A percentile compares a stretch with the other conserved stretches of the same genome.
These are phyloP conservation scores for Crossaster papposus DNA, from an alignment of 53 echinoderm and acorn worm species.

Conservation along the genomic window DNA sequence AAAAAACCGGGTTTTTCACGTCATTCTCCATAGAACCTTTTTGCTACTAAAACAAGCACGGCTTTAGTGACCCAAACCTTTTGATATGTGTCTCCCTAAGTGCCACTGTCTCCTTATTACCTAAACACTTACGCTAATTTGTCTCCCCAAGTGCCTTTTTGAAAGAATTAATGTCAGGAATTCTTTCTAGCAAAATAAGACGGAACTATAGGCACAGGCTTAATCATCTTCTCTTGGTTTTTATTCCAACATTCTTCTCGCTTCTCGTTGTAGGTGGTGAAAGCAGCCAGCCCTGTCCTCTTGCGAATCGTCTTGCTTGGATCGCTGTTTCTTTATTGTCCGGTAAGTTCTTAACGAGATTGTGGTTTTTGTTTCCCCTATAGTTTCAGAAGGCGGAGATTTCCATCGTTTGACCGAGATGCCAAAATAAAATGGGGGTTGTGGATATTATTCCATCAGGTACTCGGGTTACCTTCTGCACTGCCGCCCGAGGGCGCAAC, in stretches of 20 bases:
- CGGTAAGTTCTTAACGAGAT: conserved; percentile 67
- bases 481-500: neutral
- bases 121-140: too few species aligned
- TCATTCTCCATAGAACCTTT: too few species aligned
- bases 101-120: too few species aligned
- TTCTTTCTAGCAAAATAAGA: too few species aligned
- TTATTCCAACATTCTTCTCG: neutral
- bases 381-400: neutral
- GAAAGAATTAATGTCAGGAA: too few species aligned
- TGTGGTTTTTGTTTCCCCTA: neutral
- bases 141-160: too few species aligned
- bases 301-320: conserved; percentile 88
- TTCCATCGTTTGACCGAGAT: neutral
- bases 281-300: conserved; percentile 94
- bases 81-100: too few species aligned
- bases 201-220: too few species aligned
- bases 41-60: too few species aligned
- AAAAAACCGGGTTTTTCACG: too few species aligned
- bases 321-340: conserved; percentile 84
- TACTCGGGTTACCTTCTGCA: neutral
- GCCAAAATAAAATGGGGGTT: neutral
- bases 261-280: conserved; percentile 77
- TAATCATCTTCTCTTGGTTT: neutral
- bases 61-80: too few species aligned
- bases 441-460: neutral